These are phyloP conservation scores for Pampusana beccarii DNA, from an alignment of 2,113 vertebrate genomes.

Conservation along the genomic window DNA sequence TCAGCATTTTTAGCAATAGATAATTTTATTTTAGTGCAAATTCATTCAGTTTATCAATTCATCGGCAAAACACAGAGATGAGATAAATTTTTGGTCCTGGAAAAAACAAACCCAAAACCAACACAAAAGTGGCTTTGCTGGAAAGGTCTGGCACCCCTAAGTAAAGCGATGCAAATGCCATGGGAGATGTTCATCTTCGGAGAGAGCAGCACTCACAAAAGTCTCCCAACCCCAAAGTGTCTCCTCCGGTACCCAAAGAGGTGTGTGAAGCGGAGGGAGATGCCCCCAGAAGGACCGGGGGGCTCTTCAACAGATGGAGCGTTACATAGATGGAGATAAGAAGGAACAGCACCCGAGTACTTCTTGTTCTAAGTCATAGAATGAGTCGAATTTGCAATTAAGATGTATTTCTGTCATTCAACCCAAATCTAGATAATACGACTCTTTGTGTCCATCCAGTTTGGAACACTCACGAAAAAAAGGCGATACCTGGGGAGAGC, in stretches of 20 bases:
- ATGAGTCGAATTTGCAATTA: background rate
- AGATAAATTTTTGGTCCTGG: background rate
- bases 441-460: background rate
- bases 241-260: background rate
- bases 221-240: background rate
- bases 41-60: background rate
- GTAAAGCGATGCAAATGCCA: background rate
- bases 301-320: background rate
- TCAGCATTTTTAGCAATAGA: background rate
- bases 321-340: accelerated
- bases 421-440: background rate
- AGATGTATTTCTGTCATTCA: background rate
- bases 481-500: accelerated
- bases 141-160: background rate
- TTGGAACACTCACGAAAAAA: background rate
- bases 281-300: background rate
- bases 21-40: background rate
- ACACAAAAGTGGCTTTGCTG: background rate
- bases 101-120: background rate
- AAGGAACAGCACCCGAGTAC: accelerated
- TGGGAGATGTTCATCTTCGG: background rate
- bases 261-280: background rate
- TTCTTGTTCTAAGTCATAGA: background rate
- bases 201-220: background rate
- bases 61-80: background rate